These are phyloP conservation scores for Zeuzera pyrina DNA, from an alignment of 2,888 invertebrate species.

Conservation along the genomic window DNA sequence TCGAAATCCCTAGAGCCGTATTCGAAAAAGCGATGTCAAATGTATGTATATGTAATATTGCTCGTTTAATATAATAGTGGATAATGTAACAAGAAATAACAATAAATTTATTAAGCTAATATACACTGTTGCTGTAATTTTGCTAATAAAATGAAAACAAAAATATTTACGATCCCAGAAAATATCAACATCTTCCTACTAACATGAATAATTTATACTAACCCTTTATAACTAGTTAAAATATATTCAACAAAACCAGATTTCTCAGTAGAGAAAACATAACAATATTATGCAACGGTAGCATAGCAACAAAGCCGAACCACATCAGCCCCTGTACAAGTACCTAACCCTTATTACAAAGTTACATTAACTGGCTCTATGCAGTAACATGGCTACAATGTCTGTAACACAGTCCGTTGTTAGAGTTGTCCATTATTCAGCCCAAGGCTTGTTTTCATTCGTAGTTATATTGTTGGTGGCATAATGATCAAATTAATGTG, in stretches of 20 bases:
- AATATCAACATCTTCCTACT: no score
- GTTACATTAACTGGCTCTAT: constrained; percentile 50
- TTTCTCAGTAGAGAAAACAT: constrained; percentile 46
- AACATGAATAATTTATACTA: not conserved
- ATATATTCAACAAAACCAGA: constrained; percentile 33
- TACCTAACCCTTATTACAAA: constrained; percentile 49
- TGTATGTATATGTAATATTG: no score
- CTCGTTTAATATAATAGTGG: no score
- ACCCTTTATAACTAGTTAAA: constrained; percentile 17
- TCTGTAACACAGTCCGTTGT: constrained; percentile 19
- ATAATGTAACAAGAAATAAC: no score
- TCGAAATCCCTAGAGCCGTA: no score
- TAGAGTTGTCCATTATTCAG: constrained; percentile 46
- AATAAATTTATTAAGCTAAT: no score
- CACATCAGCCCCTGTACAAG: constrained; percentile 29
- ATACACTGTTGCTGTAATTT: no score
- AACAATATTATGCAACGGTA: constrained; percentile 51
- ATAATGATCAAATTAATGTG: no score
- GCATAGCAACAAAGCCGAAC: constrained; percentile 31
- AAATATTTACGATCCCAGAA: no score
- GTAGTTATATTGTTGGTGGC: no score
- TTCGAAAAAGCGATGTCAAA: no score
- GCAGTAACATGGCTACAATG: constrained; percentile 23
- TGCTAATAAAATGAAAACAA: no score
- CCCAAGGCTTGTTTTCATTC: constrained; percentile 24